phyloP scores from a whole-genome alignment of 1,140 invertebrate species.

The Drosophila sproati region DNA sequence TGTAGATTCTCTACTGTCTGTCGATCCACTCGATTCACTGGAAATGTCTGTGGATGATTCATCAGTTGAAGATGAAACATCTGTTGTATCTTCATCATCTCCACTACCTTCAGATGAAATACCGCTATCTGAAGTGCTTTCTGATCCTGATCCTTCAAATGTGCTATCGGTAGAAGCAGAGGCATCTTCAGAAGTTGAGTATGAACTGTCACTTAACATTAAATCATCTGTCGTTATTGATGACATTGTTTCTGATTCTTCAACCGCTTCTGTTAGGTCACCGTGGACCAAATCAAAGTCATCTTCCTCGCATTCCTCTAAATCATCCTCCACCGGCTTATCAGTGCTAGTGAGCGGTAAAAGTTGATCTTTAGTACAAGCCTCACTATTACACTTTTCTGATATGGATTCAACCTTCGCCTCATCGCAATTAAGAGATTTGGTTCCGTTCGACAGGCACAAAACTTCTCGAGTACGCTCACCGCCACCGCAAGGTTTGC shows the following conservation, averaged over 20 bases:
- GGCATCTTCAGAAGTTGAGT: conserved; percentile 51
- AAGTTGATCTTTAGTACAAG: conserved; percentile 90
- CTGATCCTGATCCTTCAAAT: conserved; percentile 72
- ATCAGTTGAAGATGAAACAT: conserved; percentile 33
- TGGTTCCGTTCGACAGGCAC: conserved; percentile 90
- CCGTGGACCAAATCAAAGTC: conserved; percentile 55
- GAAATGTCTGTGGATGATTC: conserved; percentile 16
- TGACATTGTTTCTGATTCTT: conserved; percentile 64
- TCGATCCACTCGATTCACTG: conserved; percentile 21
- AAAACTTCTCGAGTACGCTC: conserved; percentile 90
- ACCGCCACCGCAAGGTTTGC: conserved; percentile 93
- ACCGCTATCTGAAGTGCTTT: conserved; percentile 60
- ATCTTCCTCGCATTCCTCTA: conserved; percentile 86
- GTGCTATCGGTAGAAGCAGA: conserved; percentile 66
- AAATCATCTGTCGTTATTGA: conserved; percentile 85
- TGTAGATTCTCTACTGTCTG: conserved; percentile 25
- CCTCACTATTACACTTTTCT: conserved; percentile 90
- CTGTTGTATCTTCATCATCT: conserved; percentile 56
- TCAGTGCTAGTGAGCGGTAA: conserved; percentile 86
- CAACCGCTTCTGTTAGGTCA: conserved; percentile 54
- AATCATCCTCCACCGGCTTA: conserved; percentile 85
- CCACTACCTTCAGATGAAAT: conserved; percentile 75
- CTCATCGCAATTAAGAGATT: conserved; percentile 87
- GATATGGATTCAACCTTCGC: conserved; percentile 87
- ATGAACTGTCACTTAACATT: conserved; percentile 88